Evolutionary conservation across 1,140 invertebrate species (phyloP).

Genomic region (Lordiphosa stackelbergi): DNA sequence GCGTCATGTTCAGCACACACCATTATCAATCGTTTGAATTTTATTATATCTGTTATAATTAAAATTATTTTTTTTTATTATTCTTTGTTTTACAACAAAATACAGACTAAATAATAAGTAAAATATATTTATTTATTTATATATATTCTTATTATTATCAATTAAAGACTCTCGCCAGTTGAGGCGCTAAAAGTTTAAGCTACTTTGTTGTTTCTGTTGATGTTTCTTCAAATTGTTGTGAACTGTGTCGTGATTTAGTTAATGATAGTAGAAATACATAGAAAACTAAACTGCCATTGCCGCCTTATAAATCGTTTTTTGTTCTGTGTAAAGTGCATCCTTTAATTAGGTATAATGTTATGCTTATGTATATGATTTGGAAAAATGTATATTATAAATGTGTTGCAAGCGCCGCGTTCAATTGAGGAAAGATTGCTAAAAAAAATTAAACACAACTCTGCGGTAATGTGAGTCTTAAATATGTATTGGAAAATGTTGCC

Average conservation of each 20-base stretch:
- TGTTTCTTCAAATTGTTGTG: slow-evolving; percentile 23
- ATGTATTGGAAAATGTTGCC: slow-evolving; percentile 13
- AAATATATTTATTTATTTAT: slow-evolving; percentile 71
- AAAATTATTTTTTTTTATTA: slow-evolving; percentile 68
- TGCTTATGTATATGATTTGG: slow-evolving; percentile 19
- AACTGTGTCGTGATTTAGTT: slow-evolving; percentile 32
- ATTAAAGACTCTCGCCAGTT: slow-evolving; percentile 60
- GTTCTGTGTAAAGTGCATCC: background rate
- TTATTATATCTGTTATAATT: slow-evolving; percentile 45
- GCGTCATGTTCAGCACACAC: too few species aligned
- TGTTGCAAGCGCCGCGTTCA: slow-evolving; percentile 20
- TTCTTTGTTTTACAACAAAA: slow-evolving; percentile 73
- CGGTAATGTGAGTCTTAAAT: background rate
- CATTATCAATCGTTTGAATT: slow-evolving; percentile 9
- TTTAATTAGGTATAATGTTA: too few species aligned
- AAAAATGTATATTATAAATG: slow-evolving; percentile 21
- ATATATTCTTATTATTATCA: slow-evolving; percentile 71
- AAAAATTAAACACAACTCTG: slow-evolving; percentile 3
- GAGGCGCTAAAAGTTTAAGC: slow-evolving; percentile 62
- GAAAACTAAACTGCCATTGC: too few species aligned
- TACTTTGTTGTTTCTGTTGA: slow-evolving; percentile 46
- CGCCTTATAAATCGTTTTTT: background rate
- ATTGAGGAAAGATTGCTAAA: slow-evolving; percentile 11
- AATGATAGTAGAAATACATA: background rate
- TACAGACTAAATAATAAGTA: slow-evolving; percentile 75